Conservation (phyloP, 2,113 vertebrate species). For the Nyctibius bracteatus region DNA sequence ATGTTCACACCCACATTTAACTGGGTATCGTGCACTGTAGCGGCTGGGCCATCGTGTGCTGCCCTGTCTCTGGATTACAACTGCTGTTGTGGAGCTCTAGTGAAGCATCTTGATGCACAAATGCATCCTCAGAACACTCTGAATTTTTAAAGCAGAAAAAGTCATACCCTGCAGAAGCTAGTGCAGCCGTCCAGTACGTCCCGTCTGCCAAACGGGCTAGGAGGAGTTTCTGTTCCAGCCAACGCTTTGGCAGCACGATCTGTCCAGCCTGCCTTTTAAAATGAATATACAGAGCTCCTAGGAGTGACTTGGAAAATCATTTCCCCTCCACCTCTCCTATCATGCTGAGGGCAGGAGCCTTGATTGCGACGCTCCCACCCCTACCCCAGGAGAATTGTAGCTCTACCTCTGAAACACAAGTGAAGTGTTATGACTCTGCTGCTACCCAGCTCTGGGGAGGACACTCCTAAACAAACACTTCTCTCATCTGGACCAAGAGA, state of each 20-base stretch:
- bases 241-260: not conserved
- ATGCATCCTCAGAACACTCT: not conserved
- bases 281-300: not conserved
- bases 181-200: not conserved
- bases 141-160: not conserved
- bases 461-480: slow-evolving; percentile 60
- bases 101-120: not conserved
- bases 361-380: not conserved
- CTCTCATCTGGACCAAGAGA: slow-evolving; percentile 70
- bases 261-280: not conserved
- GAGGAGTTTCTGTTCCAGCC: not conserved
- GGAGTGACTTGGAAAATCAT: not conserved
- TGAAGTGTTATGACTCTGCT: not conserved
- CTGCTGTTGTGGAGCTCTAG: not conserved
- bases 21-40: not conserved
- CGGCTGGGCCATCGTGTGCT: not conserved
- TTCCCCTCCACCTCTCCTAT: slow-evolving; percentile 32
- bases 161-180: fast-evolving
- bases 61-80: not conserved
- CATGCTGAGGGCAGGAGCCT: not conserved
- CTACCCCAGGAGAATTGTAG: not conserved
- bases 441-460: slow-evolving; percentile 39
- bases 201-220: not conserved
- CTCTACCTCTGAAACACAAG: slow-evolving; percentile 2
- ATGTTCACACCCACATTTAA: not conserved